These are phyloP conservation scores for Drosophila oshimai DNA, from an alignment of 1,140 invertebrate species.

Conservation along the genomic window DNA sequence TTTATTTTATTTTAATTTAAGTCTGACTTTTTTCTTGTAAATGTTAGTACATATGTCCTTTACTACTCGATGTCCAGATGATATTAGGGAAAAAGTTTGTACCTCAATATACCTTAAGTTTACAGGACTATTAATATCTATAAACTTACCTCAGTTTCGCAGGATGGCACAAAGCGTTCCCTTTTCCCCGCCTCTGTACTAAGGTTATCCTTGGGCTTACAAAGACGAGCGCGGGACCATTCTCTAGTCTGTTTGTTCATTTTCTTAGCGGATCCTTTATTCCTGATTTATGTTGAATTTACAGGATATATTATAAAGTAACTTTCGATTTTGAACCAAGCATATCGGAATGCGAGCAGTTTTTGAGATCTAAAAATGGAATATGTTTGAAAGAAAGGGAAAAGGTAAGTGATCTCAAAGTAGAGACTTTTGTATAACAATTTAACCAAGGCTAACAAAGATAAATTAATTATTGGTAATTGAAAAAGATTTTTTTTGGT, in stretches of 20 bases:
- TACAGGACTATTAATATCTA: too few species aligned
- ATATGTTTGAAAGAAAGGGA: conserved; percentile 8
- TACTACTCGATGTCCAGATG: too few species aligned
- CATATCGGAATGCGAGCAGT: background rate
- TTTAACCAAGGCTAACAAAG: too few species aligned
- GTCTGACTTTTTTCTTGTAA: too few species aligned
- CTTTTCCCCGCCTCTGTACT: conserved; percentile 32
- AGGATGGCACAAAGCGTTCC: conserved; percentile 29
- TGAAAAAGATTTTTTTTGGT: too few species aligned
- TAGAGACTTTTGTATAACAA: too few species aligned
- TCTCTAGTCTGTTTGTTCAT: conserved; percentile 30
- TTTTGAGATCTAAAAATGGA: background rate
- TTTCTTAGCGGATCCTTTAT: background rate
- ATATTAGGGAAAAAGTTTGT: too few species aligned
- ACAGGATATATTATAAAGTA: background rate
- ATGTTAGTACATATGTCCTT: too few species aligned
- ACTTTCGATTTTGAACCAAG: background rate
- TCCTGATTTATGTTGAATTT: background rate
- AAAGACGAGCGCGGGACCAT: conserved; percentile 35
- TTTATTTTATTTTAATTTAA: too few species aligned
- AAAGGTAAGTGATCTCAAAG: too few species aligned
- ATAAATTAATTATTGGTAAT: too few species aligned
- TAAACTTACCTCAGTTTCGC: conserved; percentile 44
- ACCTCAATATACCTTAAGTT: too few species aligned
- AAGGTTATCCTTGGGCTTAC: conserved; percentile 43